phyloP scores from a whole-genome alignment of 2,888 invertebrate genomes.

The Sthenelais limicola region DNA sequence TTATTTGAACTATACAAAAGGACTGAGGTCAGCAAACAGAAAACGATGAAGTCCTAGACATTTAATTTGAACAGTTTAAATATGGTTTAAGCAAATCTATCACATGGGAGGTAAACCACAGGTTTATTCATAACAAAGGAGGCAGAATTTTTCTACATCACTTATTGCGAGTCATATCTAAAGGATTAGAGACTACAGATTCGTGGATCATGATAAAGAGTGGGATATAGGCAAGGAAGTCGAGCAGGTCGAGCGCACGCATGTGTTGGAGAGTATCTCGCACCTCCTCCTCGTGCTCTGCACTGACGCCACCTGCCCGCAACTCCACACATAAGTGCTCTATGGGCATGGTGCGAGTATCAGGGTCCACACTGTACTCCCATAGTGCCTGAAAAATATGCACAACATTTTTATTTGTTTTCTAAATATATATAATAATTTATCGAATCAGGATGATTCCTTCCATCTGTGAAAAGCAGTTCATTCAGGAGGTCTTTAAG shows the following conservation, averaged over 20 bases:
- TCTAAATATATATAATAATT: too few relatives aligned
- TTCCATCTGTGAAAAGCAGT: too few relatives aligned
- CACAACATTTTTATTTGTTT: neutral
- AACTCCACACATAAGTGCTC: constrained; percentile 68
- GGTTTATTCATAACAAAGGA: too few relatives aligned
- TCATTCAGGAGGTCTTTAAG: too few relatives aligned
- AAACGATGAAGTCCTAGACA: too few relatives aligned
- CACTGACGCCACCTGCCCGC: constrained; percentile 68
- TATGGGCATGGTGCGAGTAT: constrained; percentile 63
- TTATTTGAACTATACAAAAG: too few relatives aligned
- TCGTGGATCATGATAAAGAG: constrained; percentile 70
- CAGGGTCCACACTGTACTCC: constrained; percentile 68
- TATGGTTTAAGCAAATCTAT: too few relatives aligned
- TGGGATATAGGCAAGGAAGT: constrained; percentile 70
- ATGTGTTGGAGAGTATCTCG: constrained; percentile 62
- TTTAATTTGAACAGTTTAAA: too few relatives aligned
- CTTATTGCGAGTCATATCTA: constrained; percentile 59
- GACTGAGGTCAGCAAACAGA: too few relatives aligned
- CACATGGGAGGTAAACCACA: too few relatives aligned
- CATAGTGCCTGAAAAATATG: constrained; percentile 63
- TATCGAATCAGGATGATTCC: too few relatives aligned
- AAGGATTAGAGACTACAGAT: constrained; percentile 66
- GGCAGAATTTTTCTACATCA: too few relatives aligned
- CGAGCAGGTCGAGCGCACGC: constrained; percentile 64
- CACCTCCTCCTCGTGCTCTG: constrained; percentile 63